Conservation (phyloP, 2,113 vertebrate genomes). For the Bungarus multicinctus region DNA sequence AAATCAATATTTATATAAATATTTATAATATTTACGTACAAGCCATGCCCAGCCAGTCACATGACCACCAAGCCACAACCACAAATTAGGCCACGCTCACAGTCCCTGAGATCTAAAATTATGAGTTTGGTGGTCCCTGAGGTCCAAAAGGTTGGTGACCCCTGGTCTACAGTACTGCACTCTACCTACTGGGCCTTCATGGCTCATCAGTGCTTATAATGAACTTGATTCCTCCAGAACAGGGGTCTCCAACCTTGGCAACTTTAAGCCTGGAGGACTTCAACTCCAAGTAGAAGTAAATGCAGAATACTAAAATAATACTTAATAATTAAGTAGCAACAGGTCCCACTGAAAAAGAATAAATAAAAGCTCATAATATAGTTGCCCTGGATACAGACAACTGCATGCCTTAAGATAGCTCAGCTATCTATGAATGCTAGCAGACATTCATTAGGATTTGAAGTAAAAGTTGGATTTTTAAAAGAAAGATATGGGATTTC, state of each 20-base stretch:
- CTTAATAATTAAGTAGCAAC: background rate
- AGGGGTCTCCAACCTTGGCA: too few species aligned
- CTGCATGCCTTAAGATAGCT: background rate
- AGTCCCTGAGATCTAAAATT: too few species aligned
- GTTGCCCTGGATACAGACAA: background rate
- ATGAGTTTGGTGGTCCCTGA: too few species aligned
- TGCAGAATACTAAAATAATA: background rate
- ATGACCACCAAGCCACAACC: too few species aligned
- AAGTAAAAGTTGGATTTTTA: background rate
- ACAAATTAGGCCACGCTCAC: too few species aligned
- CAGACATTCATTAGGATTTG: background rate
- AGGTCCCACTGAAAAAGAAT: background rate
- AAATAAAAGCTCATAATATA: background rate
- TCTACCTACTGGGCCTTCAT: too few species aligned
- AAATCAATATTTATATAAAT: too few species aligned
- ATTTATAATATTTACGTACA: too few species aligned
- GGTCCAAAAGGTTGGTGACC: too few species aligned
- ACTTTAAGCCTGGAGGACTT: too few species aligned
- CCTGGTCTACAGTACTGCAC: too few species aligned
- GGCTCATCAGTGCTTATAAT: background rate
- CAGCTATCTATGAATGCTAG: background rate
- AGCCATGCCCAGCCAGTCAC: too few species aligned
- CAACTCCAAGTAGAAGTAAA: background rate
- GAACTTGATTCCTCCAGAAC: background rate
- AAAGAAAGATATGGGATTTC: background rate